Percentiles rank a stretch among this genome's conserved stretches.
phyloP scores from a whole-genome alignment of 2,113 vertebrate genomes.

The Passer domesticus region DNA sequence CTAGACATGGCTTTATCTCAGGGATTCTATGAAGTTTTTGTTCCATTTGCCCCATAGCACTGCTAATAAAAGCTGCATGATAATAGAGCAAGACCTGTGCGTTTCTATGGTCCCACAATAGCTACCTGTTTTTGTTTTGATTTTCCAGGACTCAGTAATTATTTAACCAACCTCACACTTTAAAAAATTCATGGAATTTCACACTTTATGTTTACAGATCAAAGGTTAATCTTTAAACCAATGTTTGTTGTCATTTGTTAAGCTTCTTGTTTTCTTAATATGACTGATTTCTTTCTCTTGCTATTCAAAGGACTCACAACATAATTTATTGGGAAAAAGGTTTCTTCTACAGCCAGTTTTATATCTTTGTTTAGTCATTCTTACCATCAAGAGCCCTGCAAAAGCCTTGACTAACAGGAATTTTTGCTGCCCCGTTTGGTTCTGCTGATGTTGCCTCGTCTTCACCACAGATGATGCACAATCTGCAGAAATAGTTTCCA shows the following conservation, averaged over 20 bases:
- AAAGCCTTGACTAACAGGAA: background rate
- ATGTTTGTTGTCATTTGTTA: background rate
- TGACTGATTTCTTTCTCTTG: background rate
- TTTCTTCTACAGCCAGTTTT: background rate
- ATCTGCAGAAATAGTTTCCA: background rate
- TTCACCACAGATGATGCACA: background rate
- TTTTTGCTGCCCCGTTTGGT: background rate
- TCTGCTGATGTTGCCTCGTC: background rate
- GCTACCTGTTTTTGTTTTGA: background rate
- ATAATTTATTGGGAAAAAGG: background rate
- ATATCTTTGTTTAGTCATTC: background rate
- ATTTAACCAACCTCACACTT: background rate
- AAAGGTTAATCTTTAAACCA: background rate
- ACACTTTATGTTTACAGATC: background rate
- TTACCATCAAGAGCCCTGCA: background rate
- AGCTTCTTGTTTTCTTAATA: background rate
- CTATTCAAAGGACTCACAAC: background rate
- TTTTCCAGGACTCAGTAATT: background rate
- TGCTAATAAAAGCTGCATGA: background rate
- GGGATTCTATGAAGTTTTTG: background rate
- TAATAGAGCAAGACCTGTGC: background rate
- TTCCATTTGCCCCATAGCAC: fast-evolving
- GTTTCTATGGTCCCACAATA: background rate
- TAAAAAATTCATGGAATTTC: background rate
- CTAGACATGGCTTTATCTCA: background rate